Conservation (phyloP, 2,113 vertebrate genomes). For the Nibea coibor region DNA sequence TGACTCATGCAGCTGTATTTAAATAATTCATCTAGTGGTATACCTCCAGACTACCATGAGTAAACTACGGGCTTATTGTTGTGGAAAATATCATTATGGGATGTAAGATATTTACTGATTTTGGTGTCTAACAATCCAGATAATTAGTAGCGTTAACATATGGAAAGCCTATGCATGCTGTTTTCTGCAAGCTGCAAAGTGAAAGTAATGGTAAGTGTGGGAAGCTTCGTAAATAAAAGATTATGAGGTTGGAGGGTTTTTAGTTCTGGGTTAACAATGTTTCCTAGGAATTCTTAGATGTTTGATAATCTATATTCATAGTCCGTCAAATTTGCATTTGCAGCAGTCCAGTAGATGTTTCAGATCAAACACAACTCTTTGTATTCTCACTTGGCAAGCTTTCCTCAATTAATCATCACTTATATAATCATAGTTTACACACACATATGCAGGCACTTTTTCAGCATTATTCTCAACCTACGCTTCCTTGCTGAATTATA, state of each 20-base stretch:
- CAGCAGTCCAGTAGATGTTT: not conserved
- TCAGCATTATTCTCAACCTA: constrained; percentile 2
- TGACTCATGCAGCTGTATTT: not conserved
- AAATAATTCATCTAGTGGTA: too few species aligned
- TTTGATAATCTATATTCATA: not conserved
- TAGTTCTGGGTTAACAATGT: not conserved
- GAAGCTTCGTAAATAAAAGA: not conserved
- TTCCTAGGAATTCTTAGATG: not conserved
- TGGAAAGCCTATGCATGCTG: not conserved
- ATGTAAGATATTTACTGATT: not conserved
- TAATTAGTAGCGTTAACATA: too few species aligned
- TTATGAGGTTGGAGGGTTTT: not conserved
- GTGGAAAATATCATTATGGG: not conserved
- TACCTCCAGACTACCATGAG: not conserved
- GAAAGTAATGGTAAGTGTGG: too few species aligned
- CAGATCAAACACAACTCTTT: not conserved
- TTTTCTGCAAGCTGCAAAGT: not conserved
- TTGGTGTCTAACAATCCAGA: not conserved
- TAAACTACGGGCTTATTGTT: too few species aligned
- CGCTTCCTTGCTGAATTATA: not conserved
- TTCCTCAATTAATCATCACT: constrained; percentile 4
- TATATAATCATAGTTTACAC: constrained; percentile 20
- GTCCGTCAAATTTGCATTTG: not conserved
- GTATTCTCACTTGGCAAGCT: not conserved
- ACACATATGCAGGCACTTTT: not conserved